A percentile compares a stretch with the other conserved stretches of the same genome.
These are phyloP conservation scores for Spea hammondii DNA, from an alignment of 2,797 vertebrate species.

Conservation along the genomic window DNA sequence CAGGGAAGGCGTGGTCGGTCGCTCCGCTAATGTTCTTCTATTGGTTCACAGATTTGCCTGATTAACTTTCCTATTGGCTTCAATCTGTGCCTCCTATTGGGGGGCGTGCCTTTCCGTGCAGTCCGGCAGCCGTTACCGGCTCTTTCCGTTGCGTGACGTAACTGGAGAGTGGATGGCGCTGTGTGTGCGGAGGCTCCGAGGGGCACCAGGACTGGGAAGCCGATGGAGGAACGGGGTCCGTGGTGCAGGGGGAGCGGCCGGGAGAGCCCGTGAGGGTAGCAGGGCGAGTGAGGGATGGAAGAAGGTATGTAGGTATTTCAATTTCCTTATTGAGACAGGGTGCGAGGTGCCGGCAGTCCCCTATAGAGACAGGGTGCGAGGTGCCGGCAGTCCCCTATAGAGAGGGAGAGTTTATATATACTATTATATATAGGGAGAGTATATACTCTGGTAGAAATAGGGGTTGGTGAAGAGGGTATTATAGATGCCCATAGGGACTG, in stretches of 20 bases:
- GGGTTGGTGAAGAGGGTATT: too few relatives aligned
- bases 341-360: too few relatives aligned
- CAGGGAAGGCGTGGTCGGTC: neutral
- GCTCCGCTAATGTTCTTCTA: neutral
- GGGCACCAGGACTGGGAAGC: conserved; percentile 16
- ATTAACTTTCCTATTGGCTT: neutral
- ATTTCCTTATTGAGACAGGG: too few relatives aligned
- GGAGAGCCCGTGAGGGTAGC: conserved; percentile 17
- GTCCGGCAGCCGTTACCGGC: neutral
- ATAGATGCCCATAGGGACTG: too few relatives aligned
- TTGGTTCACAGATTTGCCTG: conserved; percentile 2
- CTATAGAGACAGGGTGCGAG: too few relatives aligned
- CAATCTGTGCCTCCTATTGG: neutral
- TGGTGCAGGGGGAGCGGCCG: conserved; percentile 19
- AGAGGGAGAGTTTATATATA: too few relatives aligned
- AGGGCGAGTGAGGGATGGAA: conserved; percentile 18
- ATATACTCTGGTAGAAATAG: too few relatives aligned
- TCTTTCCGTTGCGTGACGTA: conserved; percentile 26
- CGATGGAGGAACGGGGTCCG: conserved; percentile 34
- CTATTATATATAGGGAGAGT: too few relatives aligned
- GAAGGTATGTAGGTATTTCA: too few relatives aligned
- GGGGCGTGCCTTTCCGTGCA: neutral
- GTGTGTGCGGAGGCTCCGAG: conserved; percentile 42
- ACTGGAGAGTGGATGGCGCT: conserved; percentile 29
- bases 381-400: too few relatives aligned